Evolutionary conservation across 2,888 invertebrate species (phyloP).

Genomic region (Acrobasis repandana): DNA sequence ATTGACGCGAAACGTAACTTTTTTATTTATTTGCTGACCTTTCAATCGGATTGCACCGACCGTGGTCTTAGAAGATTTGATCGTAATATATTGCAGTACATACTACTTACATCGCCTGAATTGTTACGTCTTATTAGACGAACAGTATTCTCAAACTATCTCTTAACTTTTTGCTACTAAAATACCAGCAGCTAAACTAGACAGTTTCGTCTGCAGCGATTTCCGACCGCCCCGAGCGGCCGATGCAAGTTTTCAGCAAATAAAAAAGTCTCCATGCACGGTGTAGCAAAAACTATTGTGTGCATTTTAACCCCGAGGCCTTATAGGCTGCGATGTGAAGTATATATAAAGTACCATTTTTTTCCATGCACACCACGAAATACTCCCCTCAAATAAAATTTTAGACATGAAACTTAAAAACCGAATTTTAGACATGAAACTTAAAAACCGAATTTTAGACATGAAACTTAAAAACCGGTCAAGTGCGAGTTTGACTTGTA

Average conservation of each 20-base stretch:
- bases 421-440: too few relatives aligned
- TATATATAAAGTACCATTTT: not conserved
- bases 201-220: slow-evolving; percentile 13
- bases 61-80: too few relatives aligned
- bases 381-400: too few relatives aligned
- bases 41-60: too few relatives aligned
- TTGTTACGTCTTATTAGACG: not conserved
- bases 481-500: too few relatives aligned
- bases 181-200: slow-evolving; percentile 7
- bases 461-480: too few relatives aligned
- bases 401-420: too few relatives aligned
- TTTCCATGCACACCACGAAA: not conserved
- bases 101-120: not conserved
- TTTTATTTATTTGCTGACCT: too few relatives aligned
- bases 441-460: too few relatives aligned
- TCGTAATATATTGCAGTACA: too few relatives aligned
- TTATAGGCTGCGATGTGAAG: not conserved
- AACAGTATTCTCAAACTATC: not conserved
- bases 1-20: too few relatives aligned
- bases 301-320: slow-evolving; percentile 10
- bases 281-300: slow-evolving; percentile 11
- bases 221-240: slow-evolving; percentile 4
- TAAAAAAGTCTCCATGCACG: slow-evolving; percentile 16
- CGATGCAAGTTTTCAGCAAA: slow-evolving; percentile 16
- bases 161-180: slow-evolving; percentile 1